A percentile compares a stretch with the other conserved stretches of the same genome.
These are phyloP conservation scores for Simalia tracyae DNA, from an alignment of 2,797 vertebrate genomes.

Conservation along the genomic window DNA sequence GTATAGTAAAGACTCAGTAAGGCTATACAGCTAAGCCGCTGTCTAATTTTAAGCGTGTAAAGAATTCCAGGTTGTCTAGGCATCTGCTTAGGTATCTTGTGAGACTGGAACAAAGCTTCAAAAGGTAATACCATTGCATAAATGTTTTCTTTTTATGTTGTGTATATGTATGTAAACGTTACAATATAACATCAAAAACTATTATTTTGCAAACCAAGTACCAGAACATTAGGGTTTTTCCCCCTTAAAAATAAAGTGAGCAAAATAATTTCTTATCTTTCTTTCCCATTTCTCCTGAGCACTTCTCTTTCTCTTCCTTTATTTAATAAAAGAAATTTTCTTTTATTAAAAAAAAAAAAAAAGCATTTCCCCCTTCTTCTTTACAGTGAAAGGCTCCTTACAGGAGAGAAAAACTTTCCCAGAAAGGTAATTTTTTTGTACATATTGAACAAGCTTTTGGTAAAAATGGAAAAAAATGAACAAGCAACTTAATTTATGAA, in stretches of 20 bases:
- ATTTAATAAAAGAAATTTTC: background rate
- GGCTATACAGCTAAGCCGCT: conserved; percentile 41
- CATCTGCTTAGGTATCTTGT: conserved; percentile 40
- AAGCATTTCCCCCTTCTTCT: background rate
- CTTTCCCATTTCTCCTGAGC: background rate
- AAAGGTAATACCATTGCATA: conserved; percentile 42
- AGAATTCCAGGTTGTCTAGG: background rate
- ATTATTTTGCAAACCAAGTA: conserved; percentile 28
- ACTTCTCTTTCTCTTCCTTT: background rate
- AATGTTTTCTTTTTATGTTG: conserved; percentile 39
- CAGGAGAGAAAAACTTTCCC: conserved; percentile 3
- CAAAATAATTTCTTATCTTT: conserved; percentile 6
- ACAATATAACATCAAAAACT: conserved; percentile 26
- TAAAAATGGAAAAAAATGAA: conserved; percentile 6
- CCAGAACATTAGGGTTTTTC: conserved; percentile 34
- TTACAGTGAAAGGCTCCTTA: conserved; percentile 8
- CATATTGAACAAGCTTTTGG: background rate
- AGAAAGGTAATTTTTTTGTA: conserved; percentile 10
- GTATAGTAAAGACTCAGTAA: conserved; percentile 24
- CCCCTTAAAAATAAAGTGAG: conserved; percentile 16
- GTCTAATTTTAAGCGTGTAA: conserved; percentile 17
- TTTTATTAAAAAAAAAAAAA: background rate
- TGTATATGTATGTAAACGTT: conserved; percentile 48
- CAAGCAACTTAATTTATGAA: background rate
- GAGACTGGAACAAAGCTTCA: background rate